Evolutionary conservation across 2,797 vertebrate species (phyloP), one percentile per base, ranked within the genome.

Genomic region (Pogonophryne albipinna): DNA sequence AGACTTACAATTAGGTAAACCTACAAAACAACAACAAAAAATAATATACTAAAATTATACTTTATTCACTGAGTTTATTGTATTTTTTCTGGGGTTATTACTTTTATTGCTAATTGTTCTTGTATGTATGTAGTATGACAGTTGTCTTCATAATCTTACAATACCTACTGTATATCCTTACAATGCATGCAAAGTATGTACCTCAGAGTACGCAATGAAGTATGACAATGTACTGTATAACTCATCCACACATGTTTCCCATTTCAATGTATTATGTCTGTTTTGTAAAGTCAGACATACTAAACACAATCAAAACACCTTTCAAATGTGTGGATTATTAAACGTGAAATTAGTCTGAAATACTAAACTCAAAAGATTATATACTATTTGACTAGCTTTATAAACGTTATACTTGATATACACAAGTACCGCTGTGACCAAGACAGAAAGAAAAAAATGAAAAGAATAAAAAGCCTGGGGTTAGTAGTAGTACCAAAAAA

Each of bases 1-100:
- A 77, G 84, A 87, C 51, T 85, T 27, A 73, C 72, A 83, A 84
- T 82, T 61, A 84, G 69, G 64, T 34, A 62, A 71, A 57, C 19
- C 10, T 6, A 42, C 8, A 66, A 34, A 63, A 63, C 58, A 56
- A 72, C 34, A 53, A 53, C 51, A n/a, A 69, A 63, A 67, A 60
- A 46, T 47, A 0, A 46, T 53, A 66, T 19, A 66, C 20, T 16
- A 6, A n/a, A 14, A 14, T 20, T 10, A 47, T 15, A 66, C 31
- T 17, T 59, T 0, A 38, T 38, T 38, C 34, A 7, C 34, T 9
- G 34, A 38, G 34, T 38, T 8, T 38, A 9, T 38, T 27, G 19
- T 9, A 17, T 53, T 56, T 8, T 10, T 3, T 1, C 3, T 15
- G 2, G 44, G 5, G 6, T 19, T 27, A 14, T 15, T 27, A 55